Evolutionary conservation across 1,140 invertebrate species (phyloP).

Genomic region (Mercenaria mercenaria): DNA sequence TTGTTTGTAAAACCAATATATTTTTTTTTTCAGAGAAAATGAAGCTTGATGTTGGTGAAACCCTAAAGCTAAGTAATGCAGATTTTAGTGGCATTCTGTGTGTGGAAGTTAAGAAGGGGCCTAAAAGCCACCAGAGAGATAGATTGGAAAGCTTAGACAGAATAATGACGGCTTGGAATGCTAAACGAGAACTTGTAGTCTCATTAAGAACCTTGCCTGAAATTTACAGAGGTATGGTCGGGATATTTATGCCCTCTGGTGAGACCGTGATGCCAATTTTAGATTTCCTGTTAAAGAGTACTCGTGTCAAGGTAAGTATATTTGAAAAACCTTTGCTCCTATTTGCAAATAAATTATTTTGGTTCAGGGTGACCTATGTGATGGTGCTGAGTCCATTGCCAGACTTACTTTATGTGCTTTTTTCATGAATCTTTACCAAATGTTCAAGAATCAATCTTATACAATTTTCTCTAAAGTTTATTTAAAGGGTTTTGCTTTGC

Average conservation of each 20-base stretch:
- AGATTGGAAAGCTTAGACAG: neutral
- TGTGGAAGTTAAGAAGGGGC: neutral
- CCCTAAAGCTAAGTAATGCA: neutral
- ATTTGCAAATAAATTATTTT: too few relatives aligned
- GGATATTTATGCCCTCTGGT: neutral
- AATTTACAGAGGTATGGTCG: neutral
- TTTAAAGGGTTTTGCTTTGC: too few relatives aligned
- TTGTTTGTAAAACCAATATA: neutral
- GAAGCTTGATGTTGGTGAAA: neutral
- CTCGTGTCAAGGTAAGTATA: neutral
- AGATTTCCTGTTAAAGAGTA: neutral
- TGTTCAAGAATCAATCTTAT: too few relatives aligned
- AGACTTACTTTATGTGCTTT: too few relatives aligned
- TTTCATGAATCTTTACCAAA: too few relatives aligned
- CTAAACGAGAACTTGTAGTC: neutral
- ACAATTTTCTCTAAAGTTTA: too few relatives aligned
- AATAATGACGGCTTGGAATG: neutral
- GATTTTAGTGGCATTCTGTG: neutral
- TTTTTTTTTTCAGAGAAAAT: conserved; percentile 2
- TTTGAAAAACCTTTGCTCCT: too few relatives aligned
- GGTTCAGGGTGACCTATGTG: too few relatives aligned
- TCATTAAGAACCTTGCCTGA: neutral
- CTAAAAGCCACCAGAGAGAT: neutral
- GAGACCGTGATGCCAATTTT: neutral
- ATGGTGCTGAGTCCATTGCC: too few relatives aligned